A percentile compares a stretch with the other conserved stretches of the same genome.
Conservation (phyloP, 2,113 vertebrate species). For the Hippolais icterina region DNA sequence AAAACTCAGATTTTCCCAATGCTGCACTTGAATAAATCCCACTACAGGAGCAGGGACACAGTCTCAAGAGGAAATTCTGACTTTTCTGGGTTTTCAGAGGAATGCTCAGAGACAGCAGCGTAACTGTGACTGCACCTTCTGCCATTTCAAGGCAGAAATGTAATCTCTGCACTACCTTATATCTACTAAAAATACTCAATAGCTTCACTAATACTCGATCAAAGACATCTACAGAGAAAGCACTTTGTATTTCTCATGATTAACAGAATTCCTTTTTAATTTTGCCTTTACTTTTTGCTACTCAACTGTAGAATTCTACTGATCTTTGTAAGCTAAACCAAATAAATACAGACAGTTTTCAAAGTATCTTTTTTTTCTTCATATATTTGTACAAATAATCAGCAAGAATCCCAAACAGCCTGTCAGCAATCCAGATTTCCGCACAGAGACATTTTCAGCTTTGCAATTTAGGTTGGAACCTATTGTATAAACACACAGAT, state of each 20-base stretch:
- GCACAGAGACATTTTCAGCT: neutral
- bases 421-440: neutral
- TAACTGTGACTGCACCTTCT: neutral
- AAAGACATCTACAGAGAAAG: neutral
- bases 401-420: neutral
- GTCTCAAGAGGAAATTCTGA: neutral
- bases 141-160: neutral
- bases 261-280: neutral
- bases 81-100: neutral
- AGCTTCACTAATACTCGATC: neutral
- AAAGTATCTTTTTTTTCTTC: neutral
- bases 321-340: neutral
- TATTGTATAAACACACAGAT: neutral
- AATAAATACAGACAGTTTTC: neutral
- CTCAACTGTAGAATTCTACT: neutral
- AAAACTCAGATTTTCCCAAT: neutral
- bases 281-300: neutral
- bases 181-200: neutral
- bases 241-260: neutral
- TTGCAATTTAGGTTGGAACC: neutral
- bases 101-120: rapidly evolving
- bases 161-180: neutral
- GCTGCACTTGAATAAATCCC: neutral
- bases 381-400: neutral
- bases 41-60: neutral